Evolutionary conservation across 2,113 vertebrate species (phyloP), one percentile per base, ranked within the genome.

Genomic region (Rattus norvegicus): DNA sequence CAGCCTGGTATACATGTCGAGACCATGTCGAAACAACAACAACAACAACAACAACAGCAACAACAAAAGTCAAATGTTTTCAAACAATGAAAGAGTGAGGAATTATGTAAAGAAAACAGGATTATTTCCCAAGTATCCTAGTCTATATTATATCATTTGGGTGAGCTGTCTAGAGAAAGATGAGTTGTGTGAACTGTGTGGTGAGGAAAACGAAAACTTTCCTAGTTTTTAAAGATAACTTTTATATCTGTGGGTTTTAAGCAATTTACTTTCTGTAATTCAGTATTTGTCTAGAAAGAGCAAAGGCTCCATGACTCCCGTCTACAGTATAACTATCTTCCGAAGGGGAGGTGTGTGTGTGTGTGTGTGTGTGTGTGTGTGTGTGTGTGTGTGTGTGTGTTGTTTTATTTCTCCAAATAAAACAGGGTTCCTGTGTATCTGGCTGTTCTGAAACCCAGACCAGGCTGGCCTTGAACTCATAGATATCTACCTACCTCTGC

Each of bases 211-310:
- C 39, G 54, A 89, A 72, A 8, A 13, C 5, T 87, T 90, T 95
- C 77, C 39, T 24, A 84, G 47, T 95, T 90, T 69, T 65, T 67
- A 87, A 88, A 72, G 61, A 67, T 72, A 73, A 70, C 6, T 75
- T 85, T 87, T 86, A 24, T 52, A 1, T 93, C 94, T 63, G 12
- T 92, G 63, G 93, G 63, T 95, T 81, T 90, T 88, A 90, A 69
- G 22, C 61, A 87, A 16, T 54, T 88, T 77, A 9, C 79, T 95
- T 95, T 75, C 59, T 75, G 16, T 85, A 85, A 84, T 59, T 84
- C 61, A 59, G 20, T 28, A 30, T 94, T 81, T 85, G 91, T 80
- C 19, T 36, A 69, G 0, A 69, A 59, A 88, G n/a, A 90, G 54
- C 88, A 77, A 33, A 47, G 69, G 19, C n/a, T 30, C 52, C 61